phyloP scores from a whole-genome alignment of 2,888 invertebrate genomes.

The Seira ritae region DNA sequence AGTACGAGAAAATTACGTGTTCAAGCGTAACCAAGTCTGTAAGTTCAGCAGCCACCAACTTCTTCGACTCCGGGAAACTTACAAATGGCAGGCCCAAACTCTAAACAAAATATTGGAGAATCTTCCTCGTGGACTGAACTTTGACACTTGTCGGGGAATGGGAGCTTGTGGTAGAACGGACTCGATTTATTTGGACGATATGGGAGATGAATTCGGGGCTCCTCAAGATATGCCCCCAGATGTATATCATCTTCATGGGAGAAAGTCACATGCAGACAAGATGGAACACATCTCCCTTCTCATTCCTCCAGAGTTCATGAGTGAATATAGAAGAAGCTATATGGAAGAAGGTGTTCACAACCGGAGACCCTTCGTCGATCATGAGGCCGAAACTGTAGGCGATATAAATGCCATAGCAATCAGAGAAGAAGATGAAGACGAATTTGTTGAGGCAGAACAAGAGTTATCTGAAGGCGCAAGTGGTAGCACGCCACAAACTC shows the following conservation, averaged over 20 bases:
- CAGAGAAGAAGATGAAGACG: conserved; percentile 25
- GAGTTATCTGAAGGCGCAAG: not conserved
- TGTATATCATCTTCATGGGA: conserved; percentile 5
- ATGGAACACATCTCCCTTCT: conserved; percentile 69
- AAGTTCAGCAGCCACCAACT: conserved; percentile 97
- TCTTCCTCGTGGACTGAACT: conserved; percentile 80
- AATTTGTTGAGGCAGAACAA: not conserved
- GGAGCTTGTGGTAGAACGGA: conserved; percentile 87
- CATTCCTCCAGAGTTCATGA: conserved; percentile 67
- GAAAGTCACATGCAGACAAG: conserved; percentile 42
- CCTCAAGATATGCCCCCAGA: conserved; percentile 15
- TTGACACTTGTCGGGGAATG: conserved; percentile 82
- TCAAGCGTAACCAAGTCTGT: conserved; percentile 94
- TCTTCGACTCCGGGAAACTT: conserved; percentile 90
- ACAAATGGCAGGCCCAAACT: conserved; percentile 97
- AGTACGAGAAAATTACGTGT: conserved; percentile 96
- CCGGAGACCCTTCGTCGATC: not conserved
- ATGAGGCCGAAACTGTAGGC: not conserved
- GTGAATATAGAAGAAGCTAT: conserved; percentile 28
- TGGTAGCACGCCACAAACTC: conserved; percentile 23
- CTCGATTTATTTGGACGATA: conserved; percentile 82
- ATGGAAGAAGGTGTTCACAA: conserved; percentile 55
- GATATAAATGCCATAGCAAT: not conserved
- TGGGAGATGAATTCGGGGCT: conserved; percentile 53
- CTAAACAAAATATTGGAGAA: conserved; percentile 95